Conservation (phyloP, 2,113 vertebrate genomes). For the Toxostoma redivivum region DNA sequence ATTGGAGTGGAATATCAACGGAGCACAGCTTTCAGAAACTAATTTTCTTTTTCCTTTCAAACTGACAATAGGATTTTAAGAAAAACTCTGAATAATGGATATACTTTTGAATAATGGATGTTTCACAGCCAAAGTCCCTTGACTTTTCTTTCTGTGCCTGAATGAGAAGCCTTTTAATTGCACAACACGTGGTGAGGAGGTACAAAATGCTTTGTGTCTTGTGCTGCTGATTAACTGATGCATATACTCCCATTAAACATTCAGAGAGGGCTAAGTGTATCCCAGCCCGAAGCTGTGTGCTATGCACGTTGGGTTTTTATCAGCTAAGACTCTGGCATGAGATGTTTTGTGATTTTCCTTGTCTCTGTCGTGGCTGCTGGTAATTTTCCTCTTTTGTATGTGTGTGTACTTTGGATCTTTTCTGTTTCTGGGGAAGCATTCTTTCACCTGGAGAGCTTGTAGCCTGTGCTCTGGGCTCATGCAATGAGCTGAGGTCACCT, state of each 20-base stretch:
- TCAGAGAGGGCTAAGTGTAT: slow-evolving; percentile 5
- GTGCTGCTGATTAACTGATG: slow-evolving; percentile 30
- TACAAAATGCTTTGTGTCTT: slow-evolving; percentile 39
- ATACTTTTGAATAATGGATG: slow-evolving; percentile 65
- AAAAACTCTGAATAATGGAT: slow-evolving; percentile 65
- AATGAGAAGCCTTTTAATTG: slow-evolving; percentile 60
- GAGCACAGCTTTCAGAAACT: slow-evolving; percentile 45
- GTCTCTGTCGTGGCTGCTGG: neutral
- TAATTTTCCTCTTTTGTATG: neutral
- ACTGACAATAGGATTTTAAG: slow-evolving; percentile 55
- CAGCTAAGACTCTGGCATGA: neutral
- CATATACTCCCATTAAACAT: slow-evolving; percentile 36
- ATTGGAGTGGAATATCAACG: slow-evolving; percentile 22
- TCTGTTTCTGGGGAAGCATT: neutral
- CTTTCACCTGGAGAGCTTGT: neutral
- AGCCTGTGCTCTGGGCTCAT: neutral
- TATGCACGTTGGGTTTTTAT: neutral
- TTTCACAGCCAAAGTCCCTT: slow-evolving; percentile 16
- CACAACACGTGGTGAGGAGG: slow-evolving; percentile 7
- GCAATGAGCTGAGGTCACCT: neutral
- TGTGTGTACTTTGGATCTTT: neutral
- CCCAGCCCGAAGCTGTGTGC: neutral
- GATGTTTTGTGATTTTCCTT: neutral
- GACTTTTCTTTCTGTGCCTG: slow-evolving; percentile 43
- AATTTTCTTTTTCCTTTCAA: slow-evolving; percentile 52